These are phyloP conservation scores for Mimachlamys varia DNA, from an alignment of 2,888 invertebrate genomes.

Conservation along the genomic window DNA sequence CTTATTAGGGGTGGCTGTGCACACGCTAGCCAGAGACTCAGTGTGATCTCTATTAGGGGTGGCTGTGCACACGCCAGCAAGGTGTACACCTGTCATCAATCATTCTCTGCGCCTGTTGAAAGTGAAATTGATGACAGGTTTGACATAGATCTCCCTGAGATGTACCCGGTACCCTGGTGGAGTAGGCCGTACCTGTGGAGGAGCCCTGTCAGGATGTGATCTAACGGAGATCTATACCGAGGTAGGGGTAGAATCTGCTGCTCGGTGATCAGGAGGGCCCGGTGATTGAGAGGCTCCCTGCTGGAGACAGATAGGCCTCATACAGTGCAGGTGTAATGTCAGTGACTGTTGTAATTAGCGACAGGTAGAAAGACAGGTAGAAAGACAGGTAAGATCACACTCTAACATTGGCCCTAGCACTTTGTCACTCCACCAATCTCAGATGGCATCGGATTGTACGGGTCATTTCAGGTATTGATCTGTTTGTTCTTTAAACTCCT, in stretches of 20 bases:
- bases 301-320: background rate
- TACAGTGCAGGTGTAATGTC: background rate
- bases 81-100: slow-evolving; percentile 14
- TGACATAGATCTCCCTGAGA: slow-evolving; percentile 11
- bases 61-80: background rate
- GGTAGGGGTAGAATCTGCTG: background rate
- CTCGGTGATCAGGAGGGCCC: background rate
- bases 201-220: background rate
- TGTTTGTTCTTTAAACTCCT: background rate
- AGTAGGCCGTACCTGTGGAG: background rate
- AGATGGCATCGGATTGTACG: background rate
- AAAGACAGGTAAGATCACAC: background rate
- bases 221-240: background rate
- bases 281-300: background rate
- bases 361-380: background rate
- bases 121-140: slow-evolving; percentile 19
- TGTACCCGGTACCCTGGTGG: background rate
- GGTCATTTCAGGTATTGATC: slow-evolving; percentile 31
- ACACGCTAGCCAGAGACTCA: background rate
- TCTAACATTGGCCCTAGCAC: background rate
- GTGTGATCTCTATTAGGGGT: background rate
- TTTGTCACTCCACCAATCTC: background rate
- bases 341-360: background rate
- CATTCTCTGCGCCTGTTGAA: background rate
- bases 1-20: slow-evolving; percentile 3